Evolutionary conservation across 2,797 vertebrate genomes (phyloP).

Genomic region (Hylomyscus alleni): DNA sequence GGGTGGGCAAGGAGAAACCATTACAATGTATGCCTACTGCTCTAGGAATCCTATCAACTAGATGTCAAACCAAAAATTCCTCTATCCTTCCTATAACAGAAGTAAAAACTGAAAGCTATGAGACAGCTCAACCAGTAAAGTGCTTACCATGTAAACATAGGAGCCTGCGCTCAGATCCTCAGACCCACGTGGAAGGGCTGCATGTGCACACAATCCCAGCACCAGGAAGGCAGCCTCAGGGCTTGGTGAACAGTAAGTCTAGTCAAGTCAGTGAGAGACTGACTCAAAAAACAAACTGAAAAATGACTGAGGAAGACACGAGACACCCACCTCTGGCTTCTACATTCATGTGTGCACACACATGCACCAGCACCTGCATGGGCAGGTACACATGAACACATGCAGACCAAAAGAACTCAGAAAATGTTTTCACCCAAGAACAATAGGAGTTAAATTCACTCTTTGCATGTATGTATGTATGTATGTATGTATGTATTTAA

Average conservation of each 20-base stretch:
- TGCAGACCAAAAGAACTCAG: neutral
- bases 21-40: neutral
- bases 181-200: neutral
- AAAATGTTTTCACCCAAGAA: neutral
- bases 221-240: neutral
- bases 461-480: neutral
- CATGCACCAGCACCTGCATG: neutral
- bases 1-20: neutral
- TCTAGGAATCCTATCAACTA: slow-evolving; percentile 23
- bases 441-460: slow-evolving; percentile 54
- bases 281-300: neutral
- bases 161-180: neutral
- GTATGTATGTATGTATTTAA: neutral
- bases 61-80: neutral
- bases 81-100: neutral
- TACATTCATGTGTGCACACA: neutral
- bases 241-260: neutral
- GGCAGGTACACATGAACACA: neutral
- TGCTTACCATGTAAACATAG: neutral
- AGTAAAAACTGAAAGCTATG: neutral
- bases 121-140: neutral
- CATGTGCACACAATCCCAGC: neutral
- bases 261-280: neutral
- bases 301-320: neutral
- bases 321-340: neutral